Evolutionary conservation across 2,113 vertebrate species (phyloP).

Genomic region (Myotis davidii): DNA sequence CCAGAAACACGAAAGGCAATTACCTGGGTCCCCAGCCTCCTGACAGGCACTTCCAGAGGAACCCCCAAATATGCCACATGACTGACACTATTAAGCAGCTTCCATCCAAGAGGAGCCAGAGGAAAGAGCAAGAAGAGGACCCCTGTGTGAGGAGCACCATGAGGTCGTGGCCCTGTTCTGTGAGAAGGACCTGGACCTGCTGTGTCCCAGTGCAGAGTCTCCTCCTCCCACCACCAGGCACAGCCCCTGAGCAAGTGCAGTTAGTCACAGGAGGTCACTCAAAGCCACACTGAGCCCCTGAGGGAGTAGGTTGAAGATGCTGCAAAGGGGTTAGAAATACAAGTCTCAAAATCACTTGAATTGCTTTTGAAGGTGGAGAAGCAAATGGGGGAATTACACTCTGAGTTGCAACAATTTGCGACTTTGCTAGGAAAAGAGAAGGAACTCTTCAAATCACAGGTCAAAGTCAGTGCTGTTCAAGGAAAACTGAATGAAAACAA

Average conservation of each 20-base stretch:
- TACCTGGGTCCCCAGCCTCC: neutral
- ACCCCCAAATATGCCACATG: neutral
- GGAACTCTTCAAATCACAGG: neutral
- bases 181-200: neutral
- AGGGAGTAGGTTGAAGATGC: neutral
- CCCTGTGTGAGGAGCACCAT: neutral
- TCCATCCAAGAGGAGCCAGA: neutral
- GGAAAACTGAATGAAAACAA: neutral
- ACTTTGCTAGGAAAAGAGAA: neutral
- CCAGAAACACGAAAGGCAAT: neutral
- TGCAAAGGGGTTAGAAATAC: neutral
- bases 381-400: neutral
- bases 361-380: neutral
- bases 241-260: neutral
- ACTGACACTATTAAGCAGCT: neutral
- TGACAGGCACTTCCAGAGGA: neutral
- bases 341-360: neutral
- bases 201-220: conserved; percentile 28
- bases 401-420: neutral
- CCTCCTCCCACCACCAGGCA: neutral
- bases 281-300: neutral
- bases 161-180: neutral
- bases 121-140: neutral
- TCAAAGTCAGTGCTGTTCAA: neutral
- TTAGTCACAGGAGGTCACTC: neutral